Evolutionary conservation across 2,797 vertebrate genomes (phyloP), one percentile per base, ranked within the genome.

Genomic region (Tenualosa ilisha): DNA sequence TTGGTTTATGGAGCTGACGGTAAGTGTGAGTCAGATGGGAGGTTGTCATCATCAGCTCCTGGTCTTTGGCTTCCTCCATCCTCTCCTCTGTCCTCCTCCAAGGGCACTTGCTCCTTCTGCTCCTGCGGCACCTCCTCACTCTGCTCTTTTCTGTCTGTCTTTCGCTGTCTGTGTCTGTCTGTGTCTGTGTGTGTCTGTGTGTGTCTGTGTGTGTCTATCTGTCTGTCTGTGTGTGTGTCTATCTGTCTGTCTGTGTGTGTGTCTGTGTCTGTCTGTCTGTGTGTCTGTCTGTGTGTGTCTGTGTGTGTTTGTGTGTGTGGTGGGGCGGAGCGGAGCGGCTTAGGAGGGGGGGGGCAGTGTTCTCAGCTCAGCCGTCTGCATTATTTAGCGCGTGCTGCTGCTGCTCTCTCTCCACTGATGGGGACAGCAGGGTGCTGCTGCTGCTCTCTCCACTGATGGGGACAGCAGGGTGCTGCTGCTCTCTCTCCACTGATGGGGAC

Each of bases 361-460:
- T 90, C 92, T 87, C n/a, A 82, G 91, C 83, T 6, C 31, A 31
- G 31, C 31, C 31, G 81, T 81, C 81, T 93, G 86, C 87, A 94
- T 94, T 94, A 94, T 93, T 95, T 90, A 94, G 86, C 91, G 20
- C 13, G 87, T 86, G 83, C 89, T 51, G 81, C n/a, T 68, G 63
- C 26, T 72, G 65, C n/a, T n/a, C n/a, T 63, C n/a, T 0, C 22
- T 22, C 61, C 22, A 8, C 61, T 63, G 31, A 31, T 31, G 31
- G 31, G 31, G 31, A 31, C 31, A 31, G 31, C 31, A 31, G 31
- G 31, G 31, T 31, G 31, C 31, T 31, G 31, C 31, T 31, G 31
- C 31, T 31, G 31, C 31, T n/a, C n/a, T n/a, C n/a, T n/a, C n/a
- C n/a, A n/a, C n/a, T n/a, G n/a, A n/a, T n/a, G n/a, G n/a, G n/a